Evolutionary conservation across 2,113 vertebrate genomes (phyloP).

Genomic region (Parus major): DNA sequence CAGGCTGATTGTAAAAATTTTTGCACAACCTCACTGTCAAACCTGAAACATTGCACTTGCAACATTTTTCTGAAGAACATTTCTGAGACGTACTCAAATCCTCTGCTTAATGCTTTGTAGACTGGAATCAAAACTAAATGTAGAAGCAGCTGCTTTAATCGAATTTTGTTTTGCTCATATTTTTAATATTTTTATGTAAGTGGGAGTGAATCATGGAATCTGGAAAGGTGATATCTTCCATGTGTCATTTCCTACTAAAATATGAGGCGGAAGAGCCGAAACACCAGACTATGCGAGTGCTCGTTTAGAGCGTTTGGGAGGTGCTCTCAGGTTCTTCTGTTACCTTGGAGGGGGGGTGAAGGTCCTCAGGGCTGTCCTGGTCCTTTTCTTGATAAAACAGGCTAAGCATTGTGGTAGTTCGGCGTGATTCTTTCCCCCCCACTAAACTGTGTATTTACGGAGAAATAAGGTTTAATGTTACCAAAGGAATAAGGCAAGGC

Average conservation of each 20-base stretch:
- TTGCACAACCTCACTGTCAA: neutral
- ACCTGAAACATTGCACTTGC: neutral
- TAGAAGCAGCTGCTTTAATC: neutral
- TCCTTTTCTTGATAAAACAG: neutral
- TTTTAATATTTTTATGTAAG: neutral
- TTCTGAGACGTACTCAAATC: neutral
- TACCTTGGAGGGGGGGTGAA: neutral
- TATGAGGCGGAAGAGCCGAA: neutral
- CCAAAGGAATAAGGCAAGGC: neutral
- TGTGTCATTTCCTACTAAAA: neutral
- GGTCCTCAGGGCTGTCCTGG: neutral
- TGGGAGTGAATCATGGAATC: neutral
- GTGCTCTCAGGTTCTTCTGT: neutral
- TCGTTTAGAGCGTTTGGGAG: neutral
- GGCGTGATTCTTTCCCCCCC: rapidly evolving
- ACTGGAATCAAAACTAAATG: neutral
- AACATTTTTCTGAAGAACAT: neutral
- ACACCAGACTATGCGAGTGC: rapidly evolving
- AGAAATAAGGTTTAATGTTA: neutral
- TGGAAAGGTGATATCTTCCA: neutral
- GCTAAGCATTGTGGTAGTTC: neutral
- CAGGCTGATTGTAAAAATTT: neutral
- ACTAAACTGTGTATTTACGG: neutral
- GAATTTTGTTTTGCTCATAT: neutral
- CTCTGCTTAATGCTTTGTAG: neutral